These are phyloP conservation scores for Paratilapia polleni DNA, from an alignment of 2,113 vertebrate genomes.

Conservation along the genomic window DNA sequence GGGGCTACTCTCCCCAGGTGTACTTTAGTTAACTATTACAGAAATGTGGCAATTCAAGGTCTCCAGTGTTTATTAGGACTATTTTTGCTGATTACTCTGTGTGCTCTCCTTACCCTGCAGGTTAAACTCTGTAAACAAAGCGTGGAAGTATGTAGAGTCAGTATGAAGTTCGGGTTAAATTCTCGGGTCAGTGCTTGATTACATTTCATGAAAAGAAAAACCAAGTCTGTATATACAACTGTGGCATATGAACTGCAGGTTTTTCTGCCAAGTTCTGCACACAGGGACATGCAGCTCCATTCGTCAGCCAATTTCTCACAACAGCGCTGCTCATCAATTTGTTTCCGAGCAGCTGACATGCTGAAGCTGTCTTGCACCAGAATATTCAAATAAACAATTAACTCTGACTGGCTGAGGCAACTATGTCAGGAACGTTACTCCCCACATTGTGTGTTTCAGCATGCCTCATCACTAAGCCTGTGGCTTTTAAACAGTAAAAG, in stretches of 20 bases:
- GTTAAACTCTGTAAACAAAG: conserved; percentile 37
- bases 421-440: conserved; percentile 67
- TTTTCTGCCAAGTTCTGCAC: conserved; percentile 45
- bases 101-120: conserved; percentile 26
- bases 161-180: conserved; percentile 22
- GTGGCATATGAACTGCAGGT: conserved; percentile 13
- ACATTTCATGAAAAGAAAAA: conserved; percentile 22
- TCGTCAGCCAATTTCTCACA: conserved; percentile 56
- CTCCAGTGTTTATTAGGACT: conserved; percentile 9
- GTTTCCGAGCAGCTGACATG: conserved; percentile 54
- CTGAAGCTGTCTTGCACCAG: conserved; percentile 45
- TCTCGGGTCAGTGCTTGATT: conserved; percentile 7
- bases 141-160: conserved; percentile 1
- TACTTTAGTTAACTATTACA: conserved; percentile 63
- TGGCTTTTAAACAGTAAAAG: conserved; percentile 37
- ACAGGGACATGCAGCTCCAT: conserved; percentile 49
- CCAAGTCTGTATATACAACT: background rate
- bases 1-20: conserved; percentile 26
- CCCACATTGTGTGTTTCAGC: conserved; percentile 44
- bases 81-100: conserved; percentile 37
- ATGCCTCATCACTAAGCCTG: conserved; percentile 49
- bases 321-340: conserved; percentile 45
- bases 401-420: conserved; percentile 54
- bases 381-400: conserved; percentile 79
- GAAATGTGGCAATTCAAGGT: conserved; percentile 55